phyloP scores from a whole-genome alignment of 2,888 invertebrate genomes.

The Mactromeris polynyma region DNA sequence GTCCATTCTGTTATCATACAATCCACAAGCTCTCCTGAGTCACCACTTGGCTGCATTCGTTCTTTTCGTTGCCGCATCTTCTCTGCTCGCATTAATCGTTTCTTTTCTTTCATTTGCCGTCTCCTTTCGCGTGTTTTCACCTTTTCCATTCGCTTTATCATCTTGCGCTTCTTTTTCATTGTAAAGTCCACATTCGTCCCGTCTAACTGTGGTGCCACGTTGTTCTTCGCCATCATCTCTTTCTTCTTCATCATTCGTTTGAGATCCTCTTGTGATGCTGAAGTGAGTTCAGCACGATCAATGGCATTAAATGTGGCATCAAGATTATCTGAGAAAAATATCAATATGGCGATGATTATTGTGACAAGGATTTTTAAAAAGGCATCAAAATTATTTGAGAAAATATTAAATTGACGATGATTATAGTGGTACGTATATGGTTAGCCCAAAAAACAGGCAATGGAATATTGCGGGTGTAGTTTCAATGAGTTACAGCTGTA shows the following conservation, averaged over 20 bases:
- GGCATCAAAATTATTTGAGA: conserved; percentile 48
- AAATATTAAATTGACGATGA: background rate
- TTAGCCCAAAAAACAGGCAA: no score
- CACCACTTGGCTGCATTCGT: conserved; percentile 27
- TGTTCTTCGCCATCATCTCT: conserved; percentile 54
- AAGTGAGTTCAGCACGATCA: conserved; percentile 64
- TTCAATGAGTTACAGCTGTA: no score
- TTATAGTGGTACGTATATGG: no score
- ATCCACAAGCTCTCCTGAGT: conserved; percentile 71
- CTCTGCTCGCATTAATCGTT: conserved; percentile 48
- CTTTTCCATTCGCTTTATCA: conserved; percentile 67
- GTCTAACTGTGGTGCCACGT: conserved; percentile 40
- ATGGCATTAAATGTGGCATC: conserved; percentile 53
- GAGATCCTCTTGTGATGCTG: conserved; percentile 57
- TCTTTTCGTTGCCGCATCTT: conserved; percentile 43
- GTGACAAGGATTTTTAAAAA: conserved; percentile 38
- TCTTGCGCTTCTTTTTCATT: conserved; percentile 63
- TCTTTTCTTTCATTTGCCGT: conserved; percentile 65
- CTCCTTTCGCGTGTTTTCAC: conserved; percentile 71
- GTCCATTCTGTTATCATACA: conserved; percentile 85
- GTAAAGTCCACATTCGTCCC: conserved; percentile 38
- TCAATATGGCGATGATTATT: no score
- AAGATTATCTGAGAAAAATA: conserved; percentile 38
- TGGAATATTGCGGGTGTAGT: no score
- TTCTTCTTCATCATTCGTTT: conserved; percentile 69